Percentiles rank a stretch among this genome's conserved stretches.
Conservation (phyloP, 2,888 invertebrate species). For the Ypsolopha scabrella region DNA sequence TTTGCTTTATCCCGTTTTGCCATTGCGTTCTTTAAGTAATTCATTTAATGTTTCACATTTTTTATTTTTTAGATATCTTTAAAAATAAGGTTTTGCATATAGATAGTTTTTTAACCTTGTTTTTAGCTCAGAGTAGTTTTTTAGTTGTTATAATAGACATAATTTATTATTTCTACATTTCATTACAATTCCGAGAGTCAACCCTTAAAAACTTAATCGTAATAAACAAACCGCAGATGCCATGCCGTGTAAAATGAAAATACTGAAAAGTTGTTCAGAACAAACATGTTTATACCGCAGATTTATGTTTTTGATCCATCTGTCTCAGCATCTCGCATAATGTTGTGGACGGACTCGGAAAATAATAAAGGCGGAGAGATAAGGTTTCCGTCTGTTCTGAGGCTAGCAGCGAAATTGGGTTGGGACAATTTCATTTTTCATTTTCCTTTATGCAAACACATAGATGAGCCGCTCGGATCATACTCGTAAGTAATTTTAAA, state of each 20-base stretch:
- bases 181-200: no score
- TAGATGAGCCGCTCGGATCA: constrained; percentile 27
- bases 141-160: no score
- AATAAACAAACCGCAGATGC: no score
- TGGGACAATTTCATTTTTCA: constrained; percentile 53
- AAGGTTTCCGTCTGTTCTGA: constrained; percentile 52
- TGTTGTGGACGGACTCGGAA: constrained; percentile 58
- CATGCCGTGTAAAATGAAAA: background rate
- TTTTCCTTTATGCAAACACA: constrained; percentile 42
- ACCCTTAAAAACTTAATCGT: no score
- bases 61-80: no score
- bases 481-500: constrained; percentile 2
- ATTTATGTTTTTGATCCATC: constrained; percentile 65
- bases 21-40: no score
- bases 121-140: no score
- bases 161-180: no score
- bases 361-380: constrained; percentile 58
- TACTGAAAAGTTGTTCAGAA: background rate
- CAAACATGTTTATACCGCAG: constrained; percentile 55
- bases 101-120: no score
- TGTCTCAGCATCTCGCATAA: constrained; percentile 55
- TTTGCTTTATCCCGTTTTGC: no score
- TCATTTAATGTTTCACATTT: no score
- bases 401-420: constrained; percentile 45
- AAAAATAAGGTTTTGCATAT: no score